Conservation (phyloP, 2,113 vertebrate species). For the Synodontis membranacea region DNA sequence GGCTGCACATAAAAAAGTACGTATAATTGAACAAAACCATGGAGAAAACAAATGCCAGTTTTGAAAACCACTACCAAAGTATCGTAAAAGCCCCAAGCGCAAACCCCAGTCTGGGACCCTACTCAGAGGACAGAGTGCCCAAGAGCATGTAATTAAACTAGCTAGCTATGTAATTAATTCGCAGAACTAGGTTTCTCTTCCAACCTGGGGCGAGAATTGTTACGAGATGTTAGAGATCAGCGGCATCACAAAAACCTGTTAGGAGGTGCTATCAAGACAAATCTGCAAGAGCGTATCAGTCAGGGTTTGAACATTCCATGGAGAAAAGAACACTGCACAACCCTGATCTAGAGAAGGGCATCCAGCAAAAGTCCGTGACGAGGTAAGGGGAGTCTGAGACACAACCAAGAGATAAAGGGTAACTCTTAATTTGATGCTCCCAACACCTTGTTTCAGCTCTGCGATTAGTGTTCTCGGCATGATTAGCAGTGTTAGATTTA, state of each 20-base stretch:
- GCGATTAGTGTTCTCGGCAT: neutral
- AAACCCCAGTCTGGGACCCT: neutral
- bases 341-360: neutral
- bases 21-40: neutral
- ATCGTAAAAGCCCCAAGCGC: neutral
- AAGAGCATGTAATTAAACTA: constrained; percentile 17
- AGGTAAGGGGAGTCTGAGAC: neutral
- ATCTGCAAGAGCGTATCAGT: neutral
- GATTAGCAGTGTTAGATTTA: neutral
- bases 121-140: constrained; percentile 7
- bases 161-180: constrained; percentile 1
- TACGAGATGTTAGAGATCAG: too few species aligned
- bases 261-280: too few species aligned
- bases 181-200: neutral
- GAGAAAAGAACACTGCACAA: neutral
- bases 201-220: neutral
- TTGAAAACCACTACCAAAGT: neutral
- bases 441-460: neutral
- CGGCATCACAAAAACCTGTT: too few species aligned
- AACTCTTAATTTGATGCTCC: neutral
- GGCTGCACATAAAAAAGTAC: neutral
- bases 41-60: neutral
- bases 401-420: neutral
- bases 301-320: neutral
- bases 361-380: neutral